Percentiles rank a stretch among this genome's conserved stretches.
These are phyloP conservation scores for Spodoptera frugiperda DNA, from an alignment of 1,140 invertebrate species.

Conservation along the genomic window DNA sequence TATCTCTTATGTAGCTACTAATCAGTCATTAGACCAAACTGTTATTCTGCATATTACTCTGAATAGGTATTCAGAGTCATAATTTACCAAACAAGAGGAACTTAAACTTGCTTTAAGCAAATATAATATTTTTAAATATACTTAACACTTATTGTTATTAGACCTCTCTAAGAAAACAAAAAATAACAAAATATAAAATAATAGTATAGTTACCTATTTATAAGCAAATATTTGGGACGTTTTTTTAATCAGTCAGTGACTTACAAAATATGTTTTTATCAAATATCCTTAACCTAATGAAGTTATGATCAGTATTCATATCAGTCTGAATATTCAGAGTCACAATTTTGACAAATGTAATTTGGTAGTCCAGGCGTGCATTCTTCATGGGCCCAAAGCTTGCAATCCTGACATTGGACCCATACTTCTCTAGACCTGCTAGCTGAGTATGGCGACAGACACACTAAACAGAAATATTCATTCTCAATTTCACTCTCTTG, in stretches of 20 bases:
- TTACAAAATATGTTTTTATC: neutral
- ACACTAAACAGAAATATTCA: neutral
- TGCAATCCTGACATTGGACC: conserved; percentile 1
- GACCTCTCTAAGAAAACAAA: too few relatives aligned
- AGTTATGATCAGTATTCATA: too few relatives aligned
- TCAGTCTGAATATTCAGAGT: conserved; percentile 2
- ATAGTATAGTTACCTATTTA: neutral
- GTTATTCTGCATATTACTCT: too few relatives aligned
- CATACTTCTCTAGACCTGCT: conserved; percentile 9
- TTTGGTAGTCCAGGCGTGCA: neutral
- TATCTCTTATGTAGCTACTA: too few relatives aligned
- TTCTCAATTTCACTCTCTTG: neutral
- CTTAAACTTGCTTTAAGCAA: neutral
- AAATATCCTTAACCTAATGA: neutral
- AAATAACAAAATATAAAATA: too few relatives aligned
- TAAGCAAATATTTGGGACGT: too few relatives aligned
- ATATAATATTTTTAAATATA: too few relatives aligned
- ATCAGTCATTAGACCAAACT: too few relatives aligned
- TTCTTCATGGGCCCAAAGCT: conserved; percentile 1
- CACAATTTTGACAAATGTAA: conserved; percentile 7
- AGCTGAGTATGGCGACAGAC: neutral
- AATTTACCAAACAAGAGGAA: neutral
- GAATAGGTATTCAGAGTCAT: too few relatives aligned
- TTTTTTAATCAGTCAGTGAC: conserved; percentile 9
- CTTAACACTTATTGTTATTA: too few relatives aligned